Percentiles rank a stretch among this genome's conserved stretches.
Conservation (phyloP, 1,140 invertebrate species). For the Lerema accius region DNA sequence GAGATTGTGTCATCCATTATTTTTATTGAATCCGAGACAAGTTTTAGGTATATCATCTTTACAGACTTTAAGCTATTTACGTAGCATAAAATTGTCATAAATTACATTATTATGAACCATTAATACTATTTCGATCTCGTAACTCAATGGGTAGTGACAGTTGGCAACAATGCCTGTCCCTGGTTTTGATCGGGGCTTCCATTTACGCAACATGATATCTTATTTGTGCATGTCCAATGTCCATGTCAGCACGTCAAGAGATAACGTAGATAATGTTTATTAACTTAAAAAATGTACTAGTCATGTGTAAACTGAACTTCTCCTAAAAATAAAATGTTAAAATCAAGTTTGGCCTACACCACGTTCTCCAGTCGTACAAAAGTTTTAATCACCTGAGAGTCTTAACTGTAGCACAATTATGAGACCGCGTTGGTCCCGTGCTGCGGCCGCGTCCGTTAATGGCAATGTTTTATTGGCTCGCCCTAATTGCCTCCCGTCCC, state of each 20-base stretch:
- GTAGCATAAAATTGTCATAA: background rate
- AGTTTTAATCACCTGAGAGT: constrained; percentile 8
- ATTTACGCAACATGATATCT: no score
- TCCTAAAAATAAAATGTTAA: background rate
- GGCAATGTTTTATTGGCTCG: constrained; percentile 70
- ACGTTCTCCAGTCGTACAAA: background rate
- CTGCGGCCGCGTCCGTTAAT: constrained; percentile 61
- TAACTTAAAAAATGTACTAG: no score
- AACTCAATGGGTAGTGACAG: no score
- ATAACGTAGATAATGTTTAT: no score
- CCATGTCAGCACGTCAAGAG: no score
- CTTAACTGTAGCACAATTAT: constrained; percentile 22
- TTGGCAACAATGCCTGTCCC: no score
- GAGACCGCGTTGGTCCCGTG: constrained; percentile 26
- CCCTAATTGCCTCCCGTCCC: constrained; percentile 67
- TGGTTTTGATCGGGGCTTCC: no score
- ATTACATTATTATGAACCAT: no score
- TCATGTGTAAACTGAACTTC: no score
- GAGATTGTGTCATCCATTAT: constrained; percentile 2
- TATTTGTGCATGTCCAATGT: no score
- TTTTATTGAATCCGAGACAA: background rate
- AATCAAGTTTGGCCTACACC: background rate
- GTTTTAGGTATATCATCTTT: background rate
- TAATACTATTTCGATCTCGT: no score
- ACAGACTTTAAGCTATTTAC: background rate